Percentiles rank a stretch among this genome's conserved stretches.
These are phyloP conservation scores for Bombus ignitus DNA, from an alignment of 1,140 invertebrate species.

Conservation along the genomic window DNA sequence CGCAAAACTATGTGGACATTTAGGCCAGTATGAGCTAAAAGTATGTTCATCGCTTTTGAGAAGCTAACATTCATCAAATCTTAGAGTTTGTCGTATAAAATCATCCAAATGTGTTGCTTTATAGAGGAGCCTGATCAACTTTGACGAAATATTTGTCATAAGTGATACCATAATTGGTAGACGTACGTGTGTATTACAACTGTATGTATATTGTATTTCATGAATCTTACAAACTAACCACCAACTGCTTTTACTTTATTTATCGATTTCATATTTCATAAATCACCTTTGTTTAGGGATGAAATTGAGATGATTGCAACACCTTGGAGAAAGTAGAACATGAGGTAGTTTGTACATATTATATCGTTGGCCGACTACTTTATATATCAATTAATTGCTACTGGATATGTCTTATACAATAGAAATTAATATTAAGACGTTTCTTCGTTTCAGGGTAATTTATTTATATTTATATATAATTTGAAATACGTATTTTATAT, in stretches of 20 bases:
- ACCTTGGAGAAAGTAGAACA: not conserved
- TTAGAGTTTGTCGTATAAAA: not conserved
- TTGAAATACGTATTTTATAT: not conserved
- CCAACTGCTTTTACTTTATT: not conserved
- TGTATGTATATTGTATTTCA: not conserved
- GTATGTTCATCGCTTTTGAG: not conserved
- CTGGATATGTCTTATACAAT: not conserved
- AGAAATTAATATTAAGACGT: not conserved
- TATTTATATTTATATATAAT: not conserved
- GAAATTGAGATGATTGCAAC: not conserved
- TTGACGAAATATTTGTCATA: not conserved
- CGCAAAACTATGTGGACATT: constrained; percentile 30
- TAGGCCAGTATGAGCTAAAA: constrained; percentile 39
- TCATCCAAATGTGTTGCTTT: constrained; percentile 27
- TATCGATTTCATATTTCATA: not conserved
- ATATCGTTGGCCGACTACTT: not conserved
- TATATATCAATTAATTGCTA: not conserved
- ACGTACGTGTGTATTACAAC: constrained; percentile 22
- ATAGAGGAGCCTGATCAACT: constrained; percentile 2
- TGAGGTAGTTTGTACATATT: not conserved
- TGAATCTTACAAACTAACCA: not conserved
- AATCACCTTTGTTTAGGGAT: not conserved
- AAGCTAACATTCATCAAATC: not conserved
- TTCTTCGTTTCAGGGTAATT: not conserved
- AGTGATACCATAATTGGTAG: not conserved